phyloP scores from a whole-genome alignment of 1,140 invertebrate species.

The Octopus sinensis region DNA sequence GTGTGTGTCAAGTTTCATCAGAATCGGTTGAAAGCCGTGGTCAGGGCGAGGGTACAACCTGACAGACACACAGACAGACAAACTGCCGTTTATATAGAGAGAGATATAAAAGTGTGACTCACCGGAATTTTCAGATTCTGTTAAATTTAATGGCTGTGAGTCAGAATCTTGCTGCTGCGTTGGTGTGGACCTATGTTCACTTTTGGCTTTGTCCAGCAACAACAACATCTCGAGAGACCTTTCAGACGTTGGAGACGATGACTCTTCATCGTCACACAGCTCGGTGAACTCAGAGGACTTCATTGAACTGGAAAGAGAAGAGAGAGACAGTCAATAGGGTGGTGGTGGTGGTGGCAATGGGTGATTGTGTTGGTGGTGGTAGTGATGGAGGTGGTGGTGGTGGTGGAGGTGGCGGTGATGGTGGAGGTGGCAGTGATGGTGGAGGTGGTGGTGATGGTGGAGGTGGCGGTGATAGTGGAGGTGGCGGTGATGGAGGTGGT shows the following conservation, averaged over 20 bases:
- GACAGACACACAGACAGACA: too few species aligned
- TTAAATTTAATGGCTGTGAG: neutral
- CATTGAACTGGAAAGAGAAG: neutral
- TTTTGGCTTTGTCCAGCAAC: neutral
- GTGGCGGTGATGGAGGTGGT: too few species aligned
- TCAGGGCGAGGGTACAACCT: too few species aligned
- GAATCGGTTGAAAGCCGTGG: too few species aligned
- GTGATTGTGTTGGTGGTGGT: too few species aligned
- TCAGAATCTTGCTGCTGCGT: neutral
- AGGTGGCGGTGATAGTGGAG: slow-evolving; percentile 19
- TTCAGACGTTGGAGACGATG: neutral
- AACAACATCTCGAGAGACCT: neutral
- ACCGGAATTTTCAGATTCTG: slow-evolving; percentile 1
- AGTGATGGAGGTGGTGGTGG: neutral
- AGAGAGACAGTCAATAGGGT: neutral
- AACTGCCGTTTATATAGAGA: too few species aligned
- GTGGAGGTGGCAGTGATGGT: slow-evolving; percentile 15
- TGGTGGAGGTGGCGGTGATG: slow-evolving; percentile 9
- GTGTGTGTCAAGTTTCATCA: too few species aligned
- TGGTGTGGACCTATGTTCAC: neutral
- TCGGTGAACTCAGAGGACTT: neutral
- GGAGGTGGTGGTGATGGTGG: slow-evolving; percentile 27
- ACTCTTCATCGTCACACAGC: neutral
- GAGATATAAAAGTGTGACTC: too few species aligned
- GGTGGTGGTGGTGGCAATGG: too few species aligned